Percentiles rank a stretch among this genome's conserved stretches.
phyloP scores from a whole-genome alignment of 2,113 vertebrate genomes.

The Cephalopterus ornatus region DNA sequence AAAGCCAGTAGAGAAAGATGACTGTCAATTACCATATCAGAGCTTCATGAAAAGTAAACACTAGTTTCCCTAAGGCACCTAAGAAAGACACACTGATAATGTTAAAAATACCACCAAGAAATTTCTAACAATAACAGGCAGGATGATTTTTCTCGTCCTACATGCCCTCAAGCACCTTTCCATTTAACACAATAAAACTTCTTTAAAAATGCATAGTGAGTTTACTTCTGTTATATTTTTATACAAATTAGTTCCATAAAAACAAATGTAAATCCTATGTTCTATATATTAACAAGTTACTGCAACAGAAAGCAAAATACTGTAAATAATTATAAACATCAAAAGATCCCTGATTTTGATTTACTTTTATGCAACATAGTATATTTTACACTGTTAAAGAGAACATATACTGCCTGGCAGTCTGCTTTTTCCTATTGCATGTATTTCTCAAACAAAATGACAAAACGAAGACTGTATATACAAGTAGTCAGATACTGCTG shows the following conservation, averaged over 20 bases:
- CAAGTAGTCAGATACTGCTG: background rate
- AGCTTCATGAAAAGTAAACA: constrained; percentile 50
- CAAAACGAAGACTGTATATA: background rate
- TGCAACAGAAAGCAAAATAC: background rate
- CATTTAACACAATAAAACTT: background rate
- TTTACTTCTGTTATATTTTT: background rate
- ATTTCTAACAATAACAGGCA: constrained; percentile 30
- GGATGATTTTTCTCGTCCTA: background rate
- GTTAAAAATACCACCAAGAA: constrained; percentile 32
- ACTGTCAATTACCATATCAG: constrained; percentile 39
- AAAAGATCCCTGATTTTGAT: background rate
- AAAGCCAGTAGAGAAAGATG: constrained; percentile 19
- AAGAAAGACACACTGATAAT: constrained; percentile 9
- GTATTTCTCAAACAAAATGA: background rate
- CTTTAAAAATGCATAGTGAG: background rate
- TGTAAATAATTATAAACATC: background rate
- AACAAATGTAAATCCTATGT: background rate
- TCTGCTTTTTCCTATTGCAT: background rate
- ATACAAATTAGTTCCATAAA: background rate
- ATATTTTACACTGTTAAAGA: background rate
- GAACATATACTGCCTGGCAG: background rate
- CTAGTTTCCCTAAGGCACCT: constrained; percentile 14
- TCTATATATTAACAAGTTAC: background rate
- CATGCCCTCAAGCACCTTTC: background rate
- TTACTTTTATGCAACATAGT: background rate